Percentiles rank a stretch among this genome's conserved stretches.
Evolutionary conservation across 2,888 invertebrate species (phyloP).

Genomic region (Athripsodes cinereus): DNA sequence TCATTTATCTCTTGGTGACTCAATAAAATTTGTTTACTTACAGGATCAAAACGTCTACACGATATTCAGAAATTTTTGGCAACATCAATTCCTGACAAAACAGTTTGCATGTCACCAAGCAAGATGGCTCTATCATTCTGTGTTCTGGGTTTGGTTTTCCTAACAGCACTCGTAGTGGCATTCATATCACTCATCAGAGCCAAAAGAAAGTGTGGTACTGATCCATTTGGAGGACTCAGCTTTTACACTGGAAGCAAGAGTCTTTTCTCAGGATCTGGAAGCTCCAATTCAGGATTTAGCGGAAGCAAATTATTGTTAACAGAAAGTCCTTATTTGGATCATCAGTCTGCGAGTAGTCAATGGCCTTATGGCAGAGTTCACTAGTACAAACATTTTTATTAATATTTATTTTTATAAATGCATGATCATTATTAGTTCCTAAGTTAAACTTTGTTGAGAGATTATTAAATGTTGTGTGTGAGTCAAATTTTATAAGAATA

Average conservation of each 20-base stretch:
- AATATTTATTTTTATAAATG: too few species aligned
- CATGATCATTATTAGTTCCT: background rate
- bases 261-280: conserved; percentile 54
- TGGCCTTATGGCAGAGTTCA: conserved; percentile 49
- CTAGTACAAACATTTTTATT: conserved; percentile 14
- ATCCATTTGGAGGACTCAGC: conserved; percentile 46
- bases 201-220: conserved; percentile 46
- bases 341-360: conserved; percentile 49
- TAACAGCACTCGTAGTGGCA: conserved; percentile 64
- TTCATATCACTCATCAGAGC: conserved; percentile 60
- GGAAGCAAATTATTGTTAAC: conserved; percentile 56
- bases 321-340: conserved; percentile 56
- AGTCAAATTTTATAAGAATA: too few species aligned
- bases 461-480: background rate
- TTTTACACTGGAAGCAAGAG: conserved; percentile 56
- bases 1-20: too few species aligned
- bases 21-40: conserved; percentile 4
- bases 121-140: conserved; percentile 73
- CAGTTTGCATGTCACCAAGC: conserved; percentile 68
- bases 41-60: conserved; percentile 23
- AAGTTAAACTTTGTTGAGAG: conserved; percentile 3
- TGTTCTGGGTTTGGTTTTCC: conserved; percentile 63
- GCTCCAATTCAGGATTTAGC: conserved; percentile 53
- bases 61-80: conserved; percentile 22
- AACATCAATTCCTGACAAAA: conserved; percentile 46